phyloP scores from a whole-genome alignment of 37 sponge, comb jelly and placozoan species.

The Hormiphora californensis region DNA sequence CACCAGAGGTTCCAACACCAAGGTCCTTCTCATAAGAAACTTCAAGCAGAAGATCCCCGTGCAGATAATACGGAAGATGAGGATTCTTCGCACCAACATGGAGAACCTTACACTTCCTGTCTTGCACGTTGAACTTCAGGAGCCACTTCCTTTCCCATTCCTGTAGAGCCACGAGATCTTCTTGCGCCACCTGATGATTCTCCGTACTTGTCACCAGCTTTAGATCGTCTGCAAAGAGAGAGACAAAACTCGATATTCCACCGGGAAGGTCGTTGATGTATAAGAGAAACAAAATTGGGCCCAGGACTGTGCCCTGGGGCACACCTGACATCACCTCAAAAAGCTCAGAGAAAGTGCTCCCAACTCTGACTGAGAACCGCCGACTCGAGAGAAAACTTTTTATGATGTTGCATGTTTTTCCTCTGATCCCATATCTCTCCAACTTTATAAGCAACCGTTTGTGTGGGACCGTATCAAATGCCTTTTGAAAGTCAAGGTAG shows the following conservation, averaged over 20 bases:
- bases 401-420: neutral
- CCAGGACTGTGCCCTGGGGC: constrained; percentile 22
- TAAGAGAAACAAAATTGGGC: constrained; percentile 28
- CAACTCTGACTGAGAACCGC: neutral
- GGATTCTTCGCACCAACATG: neutral
- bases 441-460: neutral
- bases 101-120: constrained; percentile 23
- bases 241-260: constrained; percentile 9
- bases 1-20: neutral
- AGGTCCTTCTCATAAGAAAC: neutral
- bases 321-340: constrained; percentile 16
- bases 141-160: constrained; percentile 40
- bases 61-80: neutral
- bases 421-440: neutral
- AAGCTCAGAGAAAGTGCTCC: neutral
- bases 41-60: neutral
- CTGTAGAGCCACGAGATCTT: neutral
- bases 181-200: neutral
- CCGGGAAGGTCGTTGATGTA: constrained; percentile 32
- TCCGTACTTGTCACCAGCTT: neutral
- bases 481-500: constrained; percentile 21
- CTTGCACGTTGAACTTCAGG: constrained; percentile 8
- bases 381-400: neutral
- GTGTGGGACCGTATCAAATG: constrained; percentile 1
- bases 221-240: constrained; percentile 29